Percentiles rank a stretch among this genome's conserved stretches.
phyloP scores from a whole-genome alignment of 2,888 invertebrate species.

The Mantis religiosa region DNA sequence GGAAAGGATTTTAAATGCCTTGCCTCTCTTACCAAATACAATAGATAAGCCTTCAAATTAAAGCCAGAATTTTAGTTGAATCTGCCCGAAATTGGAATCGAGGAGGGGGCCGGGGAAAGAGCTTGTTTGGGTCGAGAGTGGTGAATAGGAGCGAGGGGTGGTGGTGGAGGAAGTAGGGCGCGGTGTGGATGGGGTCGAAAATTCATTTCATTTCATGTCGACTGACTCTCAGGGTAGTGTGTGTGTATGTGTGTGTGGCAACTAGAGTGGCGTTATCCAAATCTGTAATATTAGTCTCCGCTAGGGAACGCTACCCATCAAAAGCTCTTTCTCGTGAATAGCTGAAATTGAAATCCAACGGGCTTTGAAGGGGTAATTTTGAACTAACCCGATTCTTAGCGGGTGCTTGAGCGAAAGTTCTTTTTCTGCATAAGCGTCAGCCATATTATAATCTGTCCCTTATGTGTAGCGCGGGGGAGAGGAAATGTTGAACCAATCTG shows the following conservation, averaged over 20 bases:
- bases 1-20: conserved; percentile 29
- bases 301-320: conserved; percentile 21
- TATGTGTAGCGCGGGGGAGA: neutral
- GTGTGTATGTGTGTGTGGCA: conserved; percentile 6
- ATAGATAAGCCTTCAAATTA: conserved; percentile 44
- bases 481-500: conserved; percentile 22
- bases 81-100: conserved; percentile 30
- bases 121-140: conserved; percentile 13
- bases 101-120: conserved; percentile 12
- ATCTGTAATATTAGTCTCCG: conserved; percentile 30
- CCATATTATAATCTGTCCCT: conserved; percentile 23
- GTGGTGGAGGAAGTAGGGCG: neutral
- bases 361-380: conserved; percentile 33
- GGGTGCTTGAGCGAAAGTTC: conserved; percentile 26
- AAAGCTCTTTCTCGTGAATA: conserved; percentile 31
- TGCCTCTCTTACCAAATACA: conserved; percentile 42
- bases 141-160: neutral
- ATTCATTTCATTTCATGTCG: conserved; percentile 33
- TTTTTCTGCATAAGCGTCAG: conserved; percentile 22
- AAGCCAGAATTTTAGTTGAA: conserved; percentile 35
- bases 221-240: conserved; percentile 4
- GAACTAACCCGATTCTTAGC: conserved; percentile 32
- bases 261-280: conserved; percentile 29
- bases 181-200: conserved; percentile 20
- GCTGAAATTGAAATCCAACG: conserved; percentile 33